Conservation (phyloP, 37 sponge, comb jelly and placozoan species). For the Haliclona indistincta region DNA sequence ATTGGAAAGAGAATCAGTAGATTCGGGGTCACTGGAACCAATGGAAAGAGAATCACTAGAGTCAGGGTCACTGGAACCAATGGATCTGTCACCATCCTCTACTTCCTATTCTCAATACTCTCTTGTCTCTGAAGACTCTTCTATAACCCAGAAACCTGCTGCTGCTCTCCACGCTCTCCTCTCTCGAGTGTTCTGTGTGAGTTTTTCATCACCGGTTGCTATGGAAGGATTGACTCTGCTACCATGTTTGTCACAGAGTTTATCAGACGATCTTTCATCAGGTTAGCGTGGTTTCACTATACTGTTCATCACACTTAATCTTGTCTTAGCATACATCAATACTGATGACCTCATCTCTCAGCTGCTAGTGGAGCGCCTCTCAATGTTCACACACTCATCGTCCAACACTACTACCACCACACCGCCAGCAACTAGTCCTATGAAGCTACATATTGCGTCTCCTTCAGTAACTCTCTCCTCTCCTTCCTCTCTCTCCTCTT, state of each 20-base stretch:
- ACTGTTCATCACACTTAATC: too few species aligned
- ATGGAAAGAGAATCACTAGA: too few species aligned
- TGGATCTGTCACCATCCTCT: neutral
- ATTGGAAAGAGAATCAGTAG: too few species aligned
- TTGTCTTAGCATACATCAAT: neutral
- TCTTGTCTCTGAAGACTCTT: neutral
- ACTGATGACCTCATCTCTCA: conserved; percentile 31
- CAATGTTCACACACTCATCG: neutral
- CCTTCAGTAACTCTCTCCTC: conserved; percentile 1
- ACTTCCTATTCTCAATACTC: too few species aligned
- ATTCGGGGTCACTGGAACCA: too few species aligned
- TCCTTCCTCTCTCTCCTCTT: neutral
- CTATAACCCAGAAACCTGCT: neutral
- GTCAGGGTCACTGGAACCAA: too few species aligned
- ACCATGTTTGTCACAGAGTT: neutral
- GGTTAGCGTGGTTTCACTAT: neutral
- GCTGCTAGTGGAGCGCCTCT: conserved; percentile 36
- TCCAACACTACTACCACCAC: neutral
- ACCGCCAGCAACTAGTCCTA: neutral
- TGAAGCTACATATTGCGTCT: neutral
- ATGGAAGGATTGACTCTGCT: neutral
- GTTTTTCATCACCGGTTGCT: neutral
- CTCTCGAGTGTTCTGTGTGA: neutral
- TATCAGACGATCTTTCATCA: neutral
- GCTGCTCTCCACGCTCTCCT: neutral